Evolutionary conservation across 2,888 invertebrate genomes (phyloP), one percentile per base, ranked within the genome.

Genomic region (Physocephala rufipes): DNA sequence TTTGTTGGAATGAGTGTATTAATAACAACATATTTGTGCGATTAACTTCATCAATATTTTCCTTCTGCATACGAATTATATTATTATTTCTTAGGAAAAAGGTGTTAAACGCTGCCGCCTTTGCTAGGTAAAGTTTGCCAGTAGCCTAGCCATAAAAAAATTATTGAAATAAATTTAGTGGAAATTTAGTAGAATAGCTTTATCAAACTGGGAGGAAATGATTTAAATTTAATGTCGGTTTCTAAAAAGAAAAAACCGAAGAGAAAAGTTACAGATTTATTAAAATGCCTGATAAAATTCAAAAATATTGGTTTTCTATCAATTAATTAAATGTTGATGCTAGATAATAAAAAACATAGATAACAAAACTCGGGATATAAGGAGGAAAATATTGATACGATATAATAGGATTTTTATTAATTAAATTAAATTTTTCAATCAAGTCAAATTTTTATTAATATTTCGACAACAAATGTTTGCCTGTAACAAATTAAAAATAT

Each of bases 1-100:
- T 76, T 73, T 76, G 74, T 36, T 36, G 4, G 5, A 76, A 83
- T 67, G 70, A 74, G 67, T 74, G 43, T 64, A 53, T 62, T 68
- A 61, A 21, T 3, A 62, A 43, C 16, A 53, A 68, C 61, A 51
- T 62, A 51, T n/a, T 15, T 12, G 36, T 43, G n/a, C 45, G n/a
- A 7, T 13, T 43, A 21, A 16, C 21, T 67, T 55, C 47, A 26
- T 12, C 61, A 28, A 21, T 45, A n/a, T 24, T 13, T 43, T 51
- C 21, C 19, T 68, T 68, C 36, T 61, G 62, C 68, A 68, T 68
- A 28, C 36, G 36, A 68, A 68, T 61, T 61, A 62, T 62, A 26
- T 30, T 51, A 68, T 68, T 68, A 68, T 47, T 59, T 67, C 12
- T 9, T 28, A 36, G 12, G 12, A 4, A 5, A 21, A 15, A 68